Evolutionary conservation across 2,113 vertebrate genomes (phyloP).

Genomic region (Loxodonta africana): DNA sequence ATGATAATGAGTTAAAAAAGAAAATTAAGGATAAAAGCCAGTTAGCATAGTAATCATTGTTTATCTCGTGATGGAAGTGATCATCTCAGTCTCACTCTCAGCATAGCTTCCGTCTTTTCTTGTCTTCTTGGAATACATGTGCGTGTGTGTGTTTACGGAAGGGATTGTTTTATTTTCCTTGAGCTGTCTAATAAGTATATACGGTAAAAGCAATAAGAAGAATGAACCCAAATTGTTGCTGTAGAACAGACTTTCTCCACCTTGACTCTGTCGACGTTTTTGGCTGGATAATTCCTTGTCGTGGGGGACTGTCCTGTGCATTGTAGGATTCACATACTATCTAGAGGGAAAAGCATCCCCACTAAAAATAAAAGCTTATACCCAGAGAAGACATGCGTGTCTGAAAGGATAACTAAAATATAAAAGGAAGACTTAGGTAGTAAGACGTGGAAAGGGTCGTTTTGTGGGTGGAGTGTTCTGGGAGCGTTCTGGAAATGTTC

Average conservation of each 20-base stretch:
- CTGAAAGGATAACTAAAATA: neutral
- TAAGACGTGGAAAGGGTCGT: neutral
- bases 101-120: neutral
- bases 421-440: neutral
- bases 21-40: neutral
- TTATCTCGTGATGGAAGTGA: neutral
- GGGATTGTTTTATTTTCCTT: neutral
- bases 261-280: neutral
- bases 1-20: constrained; percentile 15
- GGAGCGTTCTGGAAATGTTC: neutral
- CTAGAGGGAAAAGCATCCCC: neutral
- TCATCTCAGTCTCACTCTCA: neutral
- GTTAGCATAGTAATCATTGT: neutral
- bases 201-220: neutral
- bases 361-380: neutral
- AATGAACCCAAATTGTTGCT: neutral
- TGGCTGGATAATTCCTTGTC: neutral
- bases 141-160: neutral
- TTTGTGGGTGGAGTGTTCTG: neutral
- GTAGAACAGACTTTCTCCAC: neutral
- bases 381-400: neutral
- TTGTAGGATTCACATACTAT: neutral
- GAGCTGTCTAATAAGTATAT: neutral
- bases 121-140: neutral
- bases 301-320: neutral